A percentile compares a stretch with the other conserved stretches of the same genome.
Conservation (phyloP, 1,140 invertebrate genomes). For the Macrotrachela quadricornifera region DNA sequence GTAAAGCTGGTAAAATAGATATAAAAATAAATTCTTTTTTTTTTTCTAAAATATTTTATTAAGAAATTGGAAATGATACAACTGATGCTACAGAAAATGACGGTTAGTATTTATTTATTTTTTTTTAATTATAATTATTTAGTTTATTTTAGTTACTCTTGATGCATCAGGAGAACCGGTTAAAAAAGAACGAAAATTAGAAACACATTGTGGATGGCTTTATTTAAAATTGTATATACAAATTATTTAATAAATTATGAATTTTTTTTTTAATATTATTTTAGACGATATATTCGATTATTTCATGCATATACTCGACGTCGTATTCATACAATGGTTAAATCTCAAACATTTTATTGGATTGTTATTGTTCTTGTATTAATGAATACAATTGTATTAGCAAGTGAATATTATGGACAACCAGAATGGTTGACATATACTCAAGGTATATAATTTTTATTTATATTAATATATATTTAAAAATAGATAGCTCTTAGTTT, state of each 20-base stretch:
- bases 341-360: slow-evolving; percentile 97
- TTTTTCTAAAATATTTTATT: neutral
- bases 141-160: neutral
- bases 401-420: slow-evolving; percentile 90
- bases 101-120: neutral
- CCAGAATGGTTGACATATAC: slow-evolving; percentile 79
- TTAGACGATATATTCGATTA: neutral
- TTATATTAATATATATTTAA: neutral
- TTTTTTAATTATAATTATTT: neutral
- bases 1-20: slow-evolving; percentile 45
- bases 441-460: slow-evolving; percentile 47
- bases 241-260: neutral
- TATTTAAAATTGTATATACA: neutral
- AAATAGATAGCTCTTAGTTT: neutral
- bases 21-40: neutral
- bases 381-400: slow-evolving; percentile 39
- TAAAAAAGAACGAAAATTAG: neutral
- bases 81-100: neutral
- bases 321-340: slow-evolving; percentile 73
- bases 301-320: slow-evolving; percentile 32
- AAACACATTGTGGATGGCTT: neutral
- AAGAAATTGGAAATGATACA: neutral
- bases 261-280: too few relatives aligned
- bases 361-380: slow-evolving; percentile 29
- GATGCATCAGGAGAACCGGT: neutral